These are phyloP conservation scores for Amblyteles armatorius DNA, from an alignment of 2,888 invertebrate species.

Conservation along the genomic window DNA sequence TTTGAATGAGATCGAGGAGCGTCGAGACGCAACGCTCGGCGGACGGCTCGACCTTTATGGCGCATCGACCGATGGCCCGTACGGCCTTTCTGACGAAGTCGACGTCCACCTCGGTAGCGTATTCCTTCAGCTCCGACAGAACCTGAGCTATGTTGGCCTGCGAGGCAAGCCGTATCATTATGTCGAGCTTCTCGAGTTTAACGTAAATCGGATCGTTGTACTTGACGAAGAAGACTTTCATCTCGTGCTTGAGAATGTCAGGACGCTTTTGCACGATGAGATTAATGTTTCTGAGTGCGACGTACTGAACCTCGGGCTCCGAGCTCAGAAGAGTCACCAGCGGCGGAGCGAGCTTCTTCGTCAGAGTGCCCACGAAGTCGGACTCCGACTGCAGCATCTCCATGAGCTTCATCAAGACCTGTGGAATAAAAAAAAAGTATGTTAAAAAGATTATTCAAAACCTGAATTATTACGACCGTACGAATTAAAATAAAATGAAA, in stretches of 20 bases:
- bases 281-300: constrained; percentile 99
- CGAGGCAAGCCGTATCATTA: constrained; percentile 99
- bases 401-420: constrained; percentile 98
- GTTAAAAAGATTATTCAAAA: not conserved
- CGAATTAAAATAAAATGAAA: no score
- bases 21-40: constrained; percentile 99
- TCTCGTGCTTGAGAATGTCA: constrained; percentile 99
- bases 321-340: constrained; percentile 98
- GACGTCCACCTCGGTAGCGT: constrained; percentile 99
- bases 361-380: constrained; percentile 96
- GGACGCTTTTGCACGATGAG: constrained; percentile 99
- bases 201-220: constrained; percentile 99
- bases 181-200: constrained; percentile 98
- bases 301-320: constrained; percentile 99
- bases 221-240: constrained; percentile 99
- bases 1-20: constrained; percentile 98
- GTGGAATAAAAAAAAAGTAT: constrained; percentile 51
- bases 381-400: constrained; percentile 97
- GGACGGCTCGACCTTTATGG: constrained; percentile 98
- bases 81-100: constrained; percentile 99
- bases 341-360: constrained; percentile 99
- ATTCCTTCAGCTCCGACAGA: constrained; percentile 98
- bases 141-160: constrained; percentile 99
- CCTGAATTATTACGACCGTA: no score
- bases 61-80: constrained; percentile 98